Base-by-base conservation (phyloP, 2,888 invertebrate genomes). In the Caenorhabditis sp. region DNA sequence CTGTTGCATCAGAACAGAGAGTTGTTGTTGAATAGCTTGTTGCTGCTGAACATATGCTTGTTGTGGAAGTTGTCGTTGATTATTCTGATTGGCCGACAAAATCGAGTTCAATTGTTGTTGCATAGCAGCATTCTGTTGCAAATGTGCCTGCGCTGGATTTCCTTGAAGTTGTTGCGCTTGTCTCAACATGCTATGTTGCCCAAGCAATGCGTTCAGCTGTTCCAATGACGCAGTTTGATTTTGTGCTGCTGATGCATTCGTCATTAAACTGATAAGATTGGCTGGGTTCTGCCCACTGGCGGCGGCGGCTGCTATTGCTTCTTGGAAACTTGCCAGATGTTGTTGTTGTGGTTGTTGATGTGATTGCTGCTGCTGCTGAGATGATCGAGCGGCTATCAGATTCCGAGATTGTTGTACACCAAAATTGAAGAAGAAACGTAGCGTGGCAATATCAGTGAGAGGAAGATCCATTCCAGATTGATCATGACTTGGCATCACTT, bases 381-480 rank as follows among this genome's bases (percentile, higher is more conserved):
- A 49, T 20, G 58, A 60, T 63, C 69, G 26, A 1, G 66, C 63
- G n/a, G 60, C 31, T 21, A 76, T 62, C 10, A 84, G 70, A 53
- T 76, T 77, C 25, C 83, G 65, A 3, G 85, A 82, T 54, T 85
- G 85, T 60, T 83, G 82, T 10, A 85, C 83, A 26, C 85, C 85
- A 56, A 85, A 80, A 63, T 85, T 85, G 80, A 83, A 85, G 72
- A 84, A 85, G 63, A 78, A 85, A 58, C 85, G 77, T 67, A 85
- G 67, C 5, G 85, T 84, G 23, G 81, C 74, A 60, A 85, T 82
- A 65, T 85, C 84, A 25, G 78, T 70, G 8, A 85, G 68, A 17
- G 85, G 85, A 21, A 85, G 80, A 66, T 85, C 85, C 74, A 83
- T 77, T 49, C 85, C 85, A 36, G 76, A 81, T 8, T 75, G 57